phyloP scores from a whole-genome alignment of 2,113 vertebrate species.

The Carassius gibelio region DNA sequence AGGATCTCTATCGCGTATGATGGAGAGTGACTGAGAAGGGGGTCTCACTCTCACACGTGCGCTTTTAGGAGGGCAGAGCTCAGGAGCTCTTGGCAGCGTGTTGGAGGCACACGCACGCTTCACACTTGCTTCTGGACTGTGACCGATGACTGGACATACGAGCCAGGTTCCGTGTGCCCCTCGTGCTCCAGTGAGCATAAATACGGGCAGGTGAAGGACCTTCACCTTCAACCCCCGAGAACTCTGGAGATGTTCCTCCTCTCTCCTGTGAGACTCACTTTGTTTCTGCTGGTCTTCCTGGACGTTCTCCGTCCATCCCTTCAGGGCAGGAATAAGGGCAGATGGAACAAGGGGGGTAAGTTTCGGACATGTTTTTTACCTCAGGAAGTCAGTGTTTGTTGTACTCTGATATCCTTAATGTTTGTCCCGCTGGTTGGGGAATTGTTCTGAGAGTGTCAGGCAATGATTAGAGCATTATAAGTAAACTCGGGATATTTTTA shows the following conservation, averaged over 20 bases:
- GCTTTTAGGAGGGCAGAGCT: constrained; percentile 33
- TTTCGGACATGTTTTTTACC: constrained; percentile 58
- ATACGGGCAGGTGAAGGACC: constrained; percentile 77
- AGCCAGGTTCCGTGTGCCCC: constrained; percentile 67
- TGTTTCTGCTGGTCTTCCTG: constrained; percentile 85
- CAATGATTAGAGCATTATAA: background rate
- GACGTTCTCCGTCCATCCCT: constrained; percentile 86
- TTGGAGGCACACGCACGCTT: constrained; percentile 15
- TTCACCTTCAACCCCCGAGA: constrained; percentile 69
- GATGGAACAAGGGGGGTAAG: constrained; percentile 99
- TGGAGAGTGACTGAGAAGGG: constrained; percentile 47
- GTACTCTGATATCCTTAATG: too few relatives aligned
- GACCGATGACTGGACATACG: constrained; percentile 52
- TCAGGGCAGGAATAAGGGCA: constrained; percentile 92
- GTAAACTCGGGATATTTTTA: too few relatives aligned
- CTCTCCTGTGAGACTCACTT: constrained; percentile 87
- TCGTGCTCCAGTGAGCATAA: constrained; percentile 64
- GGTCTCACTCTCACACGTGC: constrained; percentile 22
- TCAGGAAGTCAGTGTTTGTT: background rate
- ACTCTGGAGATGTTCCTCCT: constrained; percentile 96
- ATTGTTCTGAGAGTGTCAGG: background rate
- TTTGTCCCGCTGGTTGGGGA: background rate
- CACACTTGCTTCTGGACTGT: constrained; percentile 45
- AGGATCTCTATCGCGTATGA: constrained; percentile 22
- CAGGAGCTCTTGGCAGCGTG: constrained; percentile 29